phyloP scores from a whole-genome alignment of 2,797 vertebrate genomes.

The Sebastes oblongus region DNA sequence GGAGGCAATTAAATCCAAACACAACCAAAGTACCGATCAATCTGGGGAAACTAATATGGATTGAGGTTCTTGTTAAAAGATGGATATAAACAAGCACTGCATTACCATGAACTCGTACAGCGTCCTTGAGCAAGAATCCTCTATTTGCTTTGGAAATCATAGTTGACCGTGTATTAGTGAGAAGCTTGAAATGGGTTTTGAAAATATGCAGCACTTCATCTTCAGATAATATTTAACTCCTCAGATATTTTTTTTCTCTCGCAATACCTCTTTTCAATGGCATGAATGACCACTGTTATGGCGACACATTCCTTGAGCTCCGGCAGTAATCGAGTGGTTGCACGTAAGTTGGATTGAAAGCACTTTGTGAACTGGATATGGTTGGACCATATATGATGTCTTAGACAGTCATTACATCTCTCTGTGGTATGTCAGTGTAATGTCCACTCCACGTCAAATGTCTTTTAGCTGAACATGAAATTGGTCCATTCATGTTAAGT shows the following conservation, averaged over 20 bases:
- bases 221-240: background rate
- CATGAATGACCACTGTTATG: background rate
- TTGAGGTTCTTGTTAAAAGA: background rate
- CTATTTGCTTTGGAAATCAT: background rate
- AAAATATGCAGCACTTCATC: background rate
- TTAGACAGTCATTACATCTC: background rate
- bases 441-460: background rate
- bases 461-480: background rate
- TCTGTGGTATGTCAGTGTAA: background rate
- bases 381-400: background rate
- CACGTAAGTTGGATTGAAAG: background rate
- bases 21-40: background rate
- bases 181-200: background rate
- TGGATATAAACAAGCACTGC: background rate
- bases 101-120: background rate
- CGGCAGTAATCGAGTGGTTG: background rate
- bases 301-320: background rate
- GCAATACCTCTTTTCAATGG: background rate
- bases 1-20: background rate
- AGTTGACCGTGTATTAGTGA: constrained; percentile 6
- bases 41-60: background rate
- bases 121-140: background rate
- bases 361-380: background rate
- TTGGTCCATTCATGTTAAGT: background rate
- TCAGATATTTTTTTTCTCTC: background rate